phyloP scores from a whole-genome alignment of 2,113 vertebrate genomes.

The Labrus mixtus region DNA sequence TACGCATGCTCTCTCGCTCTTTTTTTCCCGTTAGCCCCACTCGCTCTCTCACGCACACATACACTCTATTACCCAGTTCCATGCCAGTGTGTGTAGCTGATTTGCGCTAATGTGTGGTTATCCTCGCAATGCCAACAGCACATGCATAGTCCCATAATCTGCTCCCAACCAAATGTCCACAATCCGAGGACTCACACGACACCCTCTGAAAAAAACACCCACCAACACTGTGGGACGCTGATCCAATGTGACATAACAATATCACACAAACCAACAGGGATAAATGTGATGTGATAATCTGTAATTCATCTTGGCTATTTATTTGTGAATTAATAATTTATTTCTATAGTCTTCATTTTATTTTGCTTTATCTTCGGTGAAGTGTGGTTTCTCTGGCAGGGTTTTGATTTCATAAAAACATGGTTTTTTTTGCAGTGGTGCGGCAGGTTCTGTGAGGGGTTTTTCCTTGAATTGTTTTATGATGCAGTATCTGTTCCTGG shows the following conservation, averaged over 20 bases:
- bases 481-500: slow-evolving; percentile 7
- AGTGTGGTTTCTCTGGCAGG: background rate
- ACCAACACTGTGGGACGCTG: slow-evolving; percentile 21
- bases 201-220: slow-evolving; percentile 33
- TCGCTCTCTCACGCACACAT: slow-evolving; percentile 2
- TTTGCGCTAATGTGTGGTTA: slow-evolving; percentile 63
- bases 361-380: background rate
- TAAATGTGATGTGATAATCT: slow-evolving; percentile 22
- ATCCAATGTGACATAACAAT: slow-evolving; percentile 39
- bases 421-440: background rate
- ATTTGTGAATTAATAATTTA: background rate
- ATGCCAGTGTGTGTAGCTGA: slow-evolving; percentile 45
- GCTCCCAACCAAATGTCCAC: slow-evolving; percentile 58
- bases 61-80: slow-evolving; percentile 25
- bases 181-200: slow-evolving; percentile 23
- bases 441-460: background rate
- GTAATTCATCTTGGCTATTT: slow-evolving; percentile 1
- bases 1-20: slow-evolving; percentile 1
- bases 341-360: background rate
- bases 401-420: background rate
- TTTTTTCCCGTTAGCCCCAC: background rate
- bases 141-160: slow-evolving; percentile 52
- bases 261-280: slow-evolving; percentile 20
- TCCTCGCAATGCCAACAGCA: slow-evolving; percentile 40
- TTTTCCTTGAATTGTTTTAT: slow-evolving; percentile 11